Conservation (phyloP, 2,888 invertebrate genomes). For the Phaedon cochleariae region DNA sequence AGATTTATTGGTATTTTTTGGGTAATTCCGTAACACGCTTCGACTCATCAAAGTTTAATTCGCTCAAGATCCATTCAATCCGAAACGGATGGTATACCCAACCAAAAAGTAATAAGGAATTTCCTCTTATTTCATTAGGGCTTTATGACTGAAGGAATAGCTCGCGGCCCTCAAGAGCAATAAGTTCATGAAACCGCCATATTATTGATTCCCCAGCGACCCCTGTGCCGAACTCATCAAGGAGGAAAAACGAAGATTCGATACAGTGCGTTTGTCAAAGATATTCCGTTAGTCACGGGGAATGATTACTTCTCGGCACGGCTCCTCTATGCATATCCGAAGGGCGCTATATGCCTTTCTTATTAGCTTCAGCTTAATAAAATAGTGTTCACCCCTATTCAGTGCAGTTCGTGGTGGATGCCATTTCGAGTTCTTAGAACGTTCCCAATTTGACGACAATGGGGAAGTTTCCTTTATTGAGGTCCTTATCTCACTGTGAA, state of each 20-base stretch:
- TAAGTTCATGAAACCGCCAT: slow-evolving; percentile 38
- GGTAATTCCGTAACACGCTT: not conserved
- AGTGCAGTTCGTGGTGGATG: not conserved
- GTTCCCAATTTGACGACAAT: no score
- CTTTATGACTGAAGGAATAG: slow-evolving; percentile 37
- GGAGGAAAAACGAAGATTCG: slow-evolving; percentile 35
- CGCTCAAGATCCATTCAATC: slow-evolving; percentile 24
- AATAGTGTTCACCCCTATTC: slow-evolving; percentile 22
- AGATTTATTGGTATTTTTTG: not conserved
- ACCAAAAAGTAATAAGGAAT: slow-evolving; percentile 35
- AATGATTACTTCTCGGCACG: slow-evolving; percentile 4
- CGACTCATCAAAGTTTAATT: not conserved
- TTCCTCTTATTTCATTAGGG: slow-evolving; percentile 43
- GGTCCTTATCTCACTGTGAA: no score
- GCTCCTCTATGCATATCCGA: not conserved
- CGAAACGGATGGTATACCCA: slow-evolving; percentile 30
- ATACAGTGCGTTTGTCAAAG: slow-evolving; percentile 36
- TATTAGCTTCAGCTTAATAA: slow-evolving; percentile 30
- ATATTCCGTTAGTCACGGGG: slow-evolving; percentile 10
- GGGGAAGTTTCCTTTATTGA: no score
- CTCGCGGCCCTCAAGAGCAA: slow-evolving; percentile 28
- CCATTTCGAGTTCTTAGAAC: no score
- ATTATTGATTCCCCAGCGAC: slow-evolving; percentile 27
- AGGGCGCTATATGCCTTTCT: slow-evolving; percentile 7
- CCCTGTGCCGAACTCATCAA: slow-evolving; percentile 25